Base-by-base conservation (phyloP, 2,113 vertebrate species). In the Dasyornis broadbenti region DNA sequence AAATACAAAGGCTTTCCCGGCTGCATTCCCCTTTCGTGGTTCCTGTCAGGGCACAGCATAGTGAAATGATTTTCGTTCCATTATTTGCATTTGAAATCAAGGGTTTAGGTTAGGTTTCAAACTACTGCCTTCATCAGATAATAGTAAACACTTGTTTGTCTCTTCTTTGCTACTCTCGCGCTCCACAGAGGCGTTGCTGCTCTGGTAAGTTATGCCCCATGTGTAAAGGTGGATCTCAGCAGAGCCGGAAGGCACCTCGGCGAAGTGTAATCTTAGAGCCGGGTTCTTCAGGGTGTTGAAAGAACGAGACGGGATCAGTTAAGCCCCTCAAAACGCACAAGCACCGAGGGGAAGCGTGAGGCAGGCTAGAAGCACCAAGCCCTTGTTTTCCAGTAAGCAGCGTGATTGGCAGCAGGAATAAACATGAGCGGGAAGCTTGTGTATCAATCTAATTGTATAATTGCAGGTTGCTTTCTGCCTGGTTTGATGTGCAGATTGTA, bases 401-500 rank as follows among this genome's bases (percentile, higher is more conserved):
- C 3, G 0, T 96, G 97, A 97, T 94, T 97, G 97, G 96, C 73
- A 96, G 96, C 96, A 96, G 96, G 95, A 97, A 96, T 96, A 97
- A 97, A 96, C 95, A 92, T 86, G 77, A 83, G 91, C 90, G 80
- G 94, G 96, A 94, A 97, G 97, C 93, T 85, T 86, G 88, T 94
- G 70, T 95, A 83, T 97, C 96, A 73, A 10, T 86, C 97, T 98
- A 97, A 97, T 97, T 97, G 97, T 98, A 71, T 97, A 97, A 98
- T 97, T 97, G 94, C 77, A 82, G 95, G 94, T 95, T 96, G 94
- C 94, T 97, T 92, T 97, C 94, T 87, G 95, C 94, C 78, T 93
- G 86, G 94, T 81, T 95, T 96, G 96, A 97, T 95, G 88, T 94
- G 94, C 79, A 73, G 94, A 97, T 92, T 94, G 92, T 82, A 88